Evolutionary conservation across 1,140 invertebrate species (phyloP).

Genomic region (Campoletis sonorensis): DNA sequence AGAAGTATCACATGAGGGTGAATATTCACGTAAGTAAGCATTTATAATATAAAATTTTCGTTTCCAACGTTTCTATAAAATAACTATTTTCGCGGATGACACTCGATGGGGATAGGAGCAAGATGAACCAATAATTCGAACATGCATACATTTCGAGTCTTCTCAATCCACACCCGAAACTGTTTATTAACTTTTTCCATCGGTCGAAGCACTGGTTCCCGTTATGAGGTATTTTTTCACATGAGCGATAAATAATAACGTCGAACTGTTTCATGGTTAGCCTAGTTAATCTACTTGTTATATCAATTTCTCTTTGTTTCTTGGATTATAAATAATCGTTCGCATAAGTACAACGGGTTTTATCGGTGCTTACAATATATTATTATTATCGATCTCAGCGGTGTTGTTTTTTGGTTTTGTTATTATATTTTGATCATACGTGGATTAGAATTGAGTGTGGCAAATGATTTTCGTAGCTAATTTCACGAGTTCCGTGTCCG

Average conservation of each 20-base stretch:
- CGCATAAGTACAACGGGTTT: not conserved
- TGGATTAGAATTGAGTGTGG: not conserved
- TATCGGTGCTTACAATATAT: not conserved
- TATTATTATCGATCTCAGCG: not conserved
- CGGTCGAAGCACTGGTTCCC: no score
- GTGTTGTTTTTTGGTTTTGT: not conserved
- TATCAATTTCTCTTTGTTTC: not conserved
- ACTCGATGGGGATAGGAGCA: no score
- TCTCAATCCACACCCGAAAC: no score
- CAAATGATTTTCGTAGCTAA: not conserved
- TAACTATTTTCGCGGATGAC: no score
- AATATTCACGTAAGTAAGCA: no score
- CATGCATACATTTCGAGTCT: no score
- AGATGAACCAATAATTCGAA: no score
- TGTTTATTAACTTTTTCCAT: no score
- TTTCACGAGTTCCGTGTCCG: not conserved
- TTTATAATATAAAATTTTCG: no score
- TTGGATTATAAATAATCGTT: not conserved
- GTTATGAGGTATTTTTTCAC: slow-evolving; percentile 12
- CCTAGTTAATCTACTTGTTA: not conserved
- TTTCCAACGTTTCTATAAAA: no score
- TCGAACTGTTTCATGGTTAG: not conserved
- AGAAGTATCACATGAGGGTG: no score
- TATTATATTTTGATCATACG: not conserved
- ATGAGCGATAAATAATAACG: not conserved